Evolutionary conservation across 2,113 vertebrate species (phyloP), one percentile per base, ranked within the genome.

Genomic region (Callorhinus ursinus): DNA sequence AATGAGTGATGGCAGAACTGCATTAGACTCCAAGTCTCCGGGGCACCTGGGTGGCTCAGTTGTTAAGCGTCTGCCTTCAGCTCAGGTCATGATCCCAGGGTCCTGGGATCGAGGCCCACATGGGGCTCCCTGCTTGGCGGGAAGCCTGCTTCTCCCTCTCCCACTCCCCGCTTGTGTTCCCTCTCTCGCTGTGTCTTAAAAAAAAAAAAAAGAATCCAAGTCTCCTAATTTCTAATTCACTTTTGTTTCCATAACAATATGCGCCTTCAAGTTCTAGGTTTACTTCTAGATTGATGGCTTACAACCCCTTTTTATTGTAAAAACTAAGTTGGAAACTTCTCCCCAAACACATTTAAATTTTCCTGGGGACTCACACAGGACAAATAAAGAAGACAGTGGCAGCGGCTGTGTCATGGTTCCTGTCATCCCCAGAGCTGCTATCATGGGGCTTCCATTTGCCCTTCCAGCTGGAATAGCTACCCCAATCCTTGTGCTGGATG

Each of bases 321-420:
- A 77, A 96, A 92, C 74, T 92, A 92, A 96, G 39, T 65, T 90
- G 31, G 26, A 96, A 93, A 90, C 26, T 28, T 97, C 63, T 86
- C 65, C 36, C n/a, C 53, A 92, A n/a, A 74, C 88, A 85, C 22
- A 89, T n/a, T 93, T 94, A 67, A 80, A 80, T 69, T 94, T 95
- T 91, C 63, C 36, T 55, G 33, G 59, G 33, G 53, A 88, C 24
- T 93, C 55, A 84, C 16, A 84, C 88, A 90, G 39, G 65, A 95
- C 10, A 88, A 76, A 95, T n/a, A 96, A 77, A 86, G 3, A 81
- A 7, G 42, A 51, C 22, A 57, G 36, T 74, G 21, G 63, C 46
- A 92, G 79, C 7, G 19, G n/a, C 16, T 21, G 33, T 67, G 33
- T 6, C 3, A 65, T 26, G 39, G 71, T 5, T 33, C 53, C 51